These are phyloP conservation scores for Pachypanchax playfairii DNA, from an alignment of 2,113 vertebrate genomes.

Conservation along the genomic window DNA sequence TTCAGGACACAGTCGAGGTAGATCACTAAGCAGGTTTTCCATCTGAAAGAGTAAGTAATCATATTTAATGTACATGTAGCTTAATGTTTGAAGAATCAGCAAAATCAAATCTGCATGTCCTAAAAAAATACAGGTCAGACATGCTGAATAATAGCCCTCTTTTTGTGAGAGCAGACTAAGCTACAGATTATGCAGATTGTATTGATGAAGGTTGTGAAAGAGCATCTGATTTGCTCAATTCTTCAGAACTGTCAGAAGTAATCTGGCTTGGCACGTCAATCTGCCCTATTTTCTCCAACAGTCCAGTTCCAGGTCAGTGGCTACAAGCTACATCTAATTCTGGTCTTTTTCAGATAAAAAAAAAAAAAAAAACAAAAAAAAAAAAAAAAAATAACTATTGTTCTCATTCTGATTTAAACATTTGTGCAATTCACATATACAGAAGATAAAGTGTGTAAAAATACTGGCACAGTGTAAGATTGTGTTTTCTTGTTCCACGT, in stretches of 20 bases:
- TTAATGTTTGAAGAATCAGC: background rate
- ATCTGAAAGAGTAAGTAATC: background rate
- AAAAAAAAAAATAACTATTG: no score
- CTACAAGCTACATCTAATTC: constrained; percentile 59
- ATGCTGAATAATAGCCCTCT: background rate
- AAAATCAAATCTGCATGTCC: constrained; percentile 4
- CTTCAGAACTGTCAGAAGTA: constrained; percentile 57
- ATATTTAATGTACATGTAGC: background rate
- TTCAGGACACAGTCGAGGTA: constrained; percentile 1
- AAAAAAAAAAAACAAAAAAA: no score
- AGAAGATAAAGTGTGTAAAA: background rate
- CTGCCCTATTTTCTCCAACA: constrained; percentile 60
- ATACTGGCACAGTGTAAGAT: background rate
- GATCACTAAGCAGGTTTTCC: constrained; percentile 30
- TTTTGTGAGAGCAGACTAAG: constrained; percentile 21
- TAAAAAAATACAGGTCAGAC: constrained; percentile 10
- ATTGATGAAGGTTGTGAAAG: constrained; percentile 30
- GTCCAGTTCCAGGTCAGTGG: constrained; percentile 72
- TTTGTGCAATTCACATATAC: background rate
- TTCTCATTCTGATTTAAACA: constrained; percentile 16
- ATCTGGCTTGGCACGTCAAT: constrained; percentile 52
- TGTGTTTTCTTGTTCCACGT: background rate
- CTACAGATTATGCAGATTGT: constrained; percentile 30
- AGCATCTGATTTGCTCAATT: constrained; percentile 50
- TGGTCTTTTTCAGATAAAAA: constrained; percentile 48